phyloP scores from a whole-genome alignment of 1,140 invertebrate species.

The Drosophila sulfurigaster region DNA sequence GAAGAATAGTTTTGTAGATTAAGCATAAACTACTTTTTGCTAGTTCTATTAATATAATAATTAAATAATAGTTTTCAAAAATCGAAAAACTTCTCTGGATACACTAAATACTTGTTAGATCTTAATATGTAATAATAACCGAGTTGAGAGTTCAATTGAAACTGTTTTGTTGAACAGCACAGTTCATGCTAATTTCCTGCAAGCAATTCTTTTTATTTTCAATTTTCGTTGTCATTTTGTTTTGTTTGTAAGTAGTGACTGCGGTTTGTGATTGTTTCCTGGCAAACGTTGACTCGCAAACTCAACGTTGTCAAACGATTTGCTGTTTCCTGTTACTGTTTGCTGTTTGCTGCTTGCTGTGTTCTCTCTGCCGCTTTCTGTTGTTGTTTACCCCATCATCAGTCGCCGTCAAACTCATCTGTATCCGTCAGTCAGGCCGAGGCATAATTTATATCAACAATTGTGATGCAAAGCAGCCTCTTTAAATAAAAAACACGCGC shows the following conservation, averaged over 20 bases:
- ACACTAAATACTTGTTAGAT: too few species aligned
- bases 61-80: too few species aligned
- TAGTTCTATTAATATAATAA: too few species aligned
- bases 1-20: too few species aligned
- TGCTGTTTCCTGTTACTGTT: slow-evolving; percentile 27
- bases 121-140: too few species aligned
- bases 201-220: not conserved
- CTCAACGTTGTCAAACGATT: slow-evolving; percentile 15
- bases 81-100: too few species aligned
- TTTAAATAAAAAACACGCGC: slow-evolving; percentile 77
- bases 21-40: too few species aligned
- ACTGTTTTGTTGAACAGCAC: not conserved
- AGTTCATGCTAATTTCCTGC: slow-evolving; percentile 3
- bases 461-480: slow-evolving; percentile 76
- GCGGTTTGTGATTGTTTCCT: slow-evolving; percentile 13
- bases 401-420: not conserved
- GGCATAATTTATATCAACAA: slow-evolving; percentile 70
- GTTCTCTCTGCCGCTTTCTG: slow-evolving; percentile 11
- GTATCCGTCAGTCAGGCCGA: slow-evolving; percentile 39
- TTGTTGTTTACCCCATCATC: not conserved
- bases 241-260: slow-evolving; percentile 12
- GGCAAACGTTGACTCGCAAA: not conserved
- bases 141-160: too few species aligned
- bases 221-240: not conserved
- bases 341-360: not conserved